Evolutionary conservation across 2,888 invertebrate genomes (phyloP).

Genomic region (Agriopis aurantiaria): DNA sequence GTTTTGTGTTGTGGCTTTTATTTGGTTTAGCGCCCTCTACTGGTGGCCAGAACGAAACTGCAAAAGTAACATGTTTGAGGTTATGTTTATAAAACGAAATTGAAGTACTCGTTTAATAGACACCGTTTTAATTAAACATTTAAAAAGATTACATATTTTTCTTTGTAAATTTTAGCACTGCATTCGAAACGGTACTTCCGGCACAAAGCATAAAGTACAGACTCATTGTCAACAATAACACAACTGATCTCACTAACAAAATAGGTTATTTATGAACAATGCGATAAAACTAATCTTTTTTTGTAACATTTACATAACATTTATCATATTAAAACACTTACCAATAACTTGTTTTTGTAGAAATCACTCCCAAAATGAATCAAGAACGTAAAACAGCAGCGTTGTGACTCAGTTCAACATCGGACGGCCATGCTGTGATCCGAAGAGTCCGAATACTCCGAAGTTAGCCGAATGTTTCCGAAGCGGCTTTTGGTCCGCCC

Average conservation of each 20-base stretch:
- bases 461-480: slow-evolving; percentile 72
- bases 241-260: slow-evolving; percentile 22
- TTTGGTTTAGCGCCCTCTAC: slow-evolving; percentile 24
- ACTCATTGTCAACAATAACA: slow-evolving; percentile 53
- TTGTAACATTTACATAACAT: neutral
- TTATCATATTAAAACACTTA: slow-evolving; percentile 55
- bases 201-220: slow-evolving; percentile 52
- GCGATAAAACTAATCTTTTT: neutral
- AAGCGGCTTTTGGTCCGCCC: slow-evolving; percentile 29
- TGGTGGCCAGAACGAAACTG: slow-evolving; percentile 5
- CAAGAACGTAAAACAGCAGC: slow-evolving; percentile 27
- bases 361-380: slow-evolving; percentile 53
- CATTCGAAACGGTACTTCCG: neutral
- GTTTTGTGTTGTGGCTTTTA: neutral
- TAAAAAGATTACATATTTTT: neutral
- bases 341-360: slow-evolving; percentile 50
- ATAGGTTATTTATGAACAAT: neutral
- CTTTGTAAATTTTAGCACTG: neutral
- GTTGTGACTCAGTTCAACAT: slow-evolving; percentile 78
- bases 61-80: slow-evolving; percentile 24
- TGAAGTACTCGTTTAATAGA: too few relatives aligned
- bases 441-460: slow-evolving; percentile 66
- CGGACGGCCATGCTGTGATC: slow-evolving; percentile 65
- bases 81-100: slow-evolving; percentile 56
- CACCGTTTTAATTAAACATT: neutral